These are phyloP conservation scores for Sphenodon punctatus DNA, from an alignment of 2,797 vertebrate genomes.

Conservation along the genomic window DNA sequence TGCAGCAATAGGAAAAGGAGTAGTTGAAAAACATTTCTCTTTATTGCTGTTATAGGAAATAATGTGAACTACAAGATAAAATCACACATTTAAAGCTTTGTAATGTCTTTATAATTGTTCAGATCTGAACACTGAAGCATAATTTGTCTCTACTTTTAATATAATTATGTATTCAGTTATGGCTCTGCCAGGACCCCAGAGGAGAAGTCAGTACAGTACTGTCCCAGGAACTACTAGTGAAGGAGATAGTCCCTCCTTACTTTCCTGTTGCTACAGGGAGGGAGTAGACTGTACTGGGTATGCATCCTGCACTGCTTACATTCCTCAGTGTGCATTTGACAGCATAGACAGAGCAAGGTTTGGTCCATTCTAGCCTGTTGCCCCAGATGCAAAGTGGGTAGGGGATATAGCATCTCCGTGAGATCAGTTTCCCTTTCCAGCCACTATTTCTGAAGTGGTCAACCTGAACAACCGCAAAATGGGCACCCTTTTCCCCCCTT, in stretches of 20 bases:
- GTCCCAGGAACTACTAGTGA: no score
- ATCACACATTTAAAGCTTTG: neutral
- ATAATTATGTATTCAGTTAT: neutral
- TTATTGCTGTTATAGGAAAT: neutral
- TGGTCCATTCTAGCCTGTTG: neutral
- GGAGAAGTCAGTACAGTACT: no score
- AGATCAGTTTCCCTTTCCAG: neutral
- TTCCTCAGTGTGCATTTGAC: neutral
- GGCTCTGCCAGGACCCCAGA: neutral
- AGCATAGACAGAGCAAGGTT: neutral
- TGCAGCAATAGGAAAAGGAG: neutral
- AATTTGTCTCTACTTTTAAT: no score
- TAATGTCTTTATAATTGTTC: neutral
- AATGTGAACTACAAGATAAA: neutral
- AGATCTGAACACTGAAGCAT: neutral
- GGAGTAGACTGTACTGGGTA: neutral
- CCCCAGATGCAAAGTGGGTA: neutral
- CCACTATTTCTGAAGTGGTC: neutral
- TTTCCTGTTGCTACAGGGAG: accelerated
- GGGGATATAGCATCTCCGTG: neutral
- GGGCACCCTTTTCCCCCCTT: neutral
- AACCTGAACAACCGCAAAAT: neutral
- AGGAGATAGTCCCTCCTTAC: neutral
- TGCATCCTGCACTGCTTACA: neutral
- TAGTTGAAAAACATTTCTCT: neutral